These are phyloP conservation scores for Montipora cactus DNA, from an alignment of 64 coral and sea anemone species.

Conservation along the genomic window DNA sequence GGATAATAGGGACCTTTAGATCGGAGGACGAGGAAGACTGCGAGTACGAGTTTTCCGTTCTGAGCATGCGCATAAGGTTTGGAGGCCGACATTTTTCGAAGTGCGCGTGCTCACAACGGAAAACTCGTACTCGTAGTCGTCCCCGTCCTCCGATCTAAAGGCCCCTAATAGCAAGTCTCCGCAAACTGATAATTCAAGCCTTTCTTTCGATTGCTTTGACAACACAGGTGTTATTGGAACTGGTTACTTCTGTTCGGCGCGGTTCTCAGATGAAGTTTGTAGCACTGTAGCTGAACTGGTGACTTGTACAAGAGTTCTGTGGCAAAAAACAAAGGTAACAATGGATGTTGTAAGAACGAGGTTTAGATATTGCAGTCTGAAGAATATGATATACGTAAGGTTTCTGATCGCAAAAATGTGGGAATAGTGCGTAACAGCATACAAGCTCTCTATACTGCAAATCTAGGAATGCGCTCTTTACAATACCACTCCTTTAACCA, in stretches of 20 bases:
- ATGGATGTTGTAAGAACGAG: neutral
- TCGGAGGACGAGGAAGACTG: too few relatives aligned
- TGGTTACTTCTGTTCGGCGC: conserved; percentile 89
- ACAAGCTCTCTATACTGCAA: neutral
- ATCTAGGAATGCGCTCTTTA: neutral
- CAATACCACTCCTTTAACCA: neutral
- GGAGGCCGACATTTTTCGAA: too few relatives aligned
- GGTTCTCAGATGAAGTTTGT: conserved; percentile 83
- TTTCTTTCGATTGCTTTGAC: neutral
- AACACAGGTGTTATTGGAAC: conserved; percentile 86
- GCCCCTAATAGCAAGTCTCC: neutral
- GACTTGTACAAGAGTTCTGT: conserved; percentile 83
- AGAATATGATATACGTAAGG: too few relatives aligned
- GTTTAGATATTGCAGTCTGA: too few relatives aligned
- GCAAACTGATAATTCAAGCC: neutral
- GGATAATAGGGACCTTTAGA: too few relatives aligned
- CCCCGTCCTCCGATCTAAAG: too few relatives aligned
- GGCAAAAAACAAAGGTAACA: conserved; percentile 95
- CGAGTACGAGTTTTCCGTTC: too few relatives aligned
- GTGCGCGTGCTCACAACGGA: too few relatives aligned
- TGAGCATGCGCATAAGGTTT: too few relatives aligned
- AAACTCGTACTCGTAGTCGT: too few relatives aligned
- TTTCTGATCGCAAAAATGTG: neutral
- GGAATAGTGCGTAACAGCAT: neutral
- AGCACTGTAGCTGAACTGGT: conserved; percentile 76